Evolutionary conservation across 2,888 invertebrate species (phyloP).

Genomic region (Zaprionus bogoriensis): DNA sequence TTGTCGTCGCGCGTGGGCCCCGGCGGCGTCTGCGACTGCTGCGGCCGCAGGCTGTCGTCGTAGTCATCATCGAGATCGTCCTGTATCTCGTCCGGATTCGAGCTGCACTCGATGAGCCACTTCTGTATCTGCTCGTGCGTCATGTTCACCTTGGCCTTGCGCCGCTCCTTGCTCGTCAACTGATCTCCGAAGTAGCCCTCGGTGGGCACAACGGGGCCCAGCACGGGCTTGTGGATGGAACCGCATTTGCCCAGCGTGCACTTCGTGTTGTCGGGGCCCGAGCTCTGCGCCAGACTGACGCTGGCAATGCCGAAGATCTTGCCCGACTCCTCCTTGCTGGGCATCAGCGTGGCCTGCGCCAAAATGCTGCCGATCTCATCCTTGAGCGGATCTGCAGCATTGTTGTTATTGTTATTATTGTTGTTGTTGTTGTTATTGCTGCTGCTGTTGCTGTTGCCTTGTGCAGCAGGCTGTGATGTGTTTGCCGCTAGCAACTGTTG

Average conservation of each 20-base stretch:
- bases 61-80: conserved; percentile 83
- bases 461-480: conserved; percentile 4
- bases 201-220: conserved; percentile 83
- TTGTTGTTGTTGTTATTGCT: not conserved
- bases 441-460: conserved; percentile 31
- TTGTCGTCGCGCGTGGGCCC: conserved; percentile 80
- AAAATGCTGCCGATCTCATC: conserved; percentile 81
- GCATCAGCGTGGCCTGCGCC: conserved; percentile 82
- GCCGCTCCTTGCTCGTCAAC: conserved; percentile 82
- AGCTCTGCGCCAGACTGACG: conserved; percentile 83
- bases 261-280: conserved; percentile 83
- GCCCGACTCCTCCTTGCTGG: conserved; percentile 83
- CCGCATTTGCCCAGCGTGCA: conserved; percentile 83
- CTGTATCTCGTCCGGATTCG: conserved; percentile 83
- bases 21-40: conserved; percentile 80
- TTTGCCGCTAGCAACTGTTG: conserved; percentile 7
- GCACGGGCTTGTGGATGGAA: conserved; percentile 82
- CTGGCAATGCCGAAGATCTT: conserved; percentile 84
- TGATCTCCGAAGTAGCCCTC: conserved; percentile 82
- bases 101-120: conserved; percentile 85
- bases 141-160: conserved; percentile 87
- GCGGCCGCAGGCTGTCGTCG: conserved; percentile 81
- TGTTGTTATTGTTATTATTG: not conserved
- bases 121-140: conserved; percentile 88
- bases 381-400: conserved; percentile 75